These are phyloP conservation scores for Willisornis vidua DNA, from an alignment of 2,113 vertebrate genomes.

Conservation along the genomic window DNA sequence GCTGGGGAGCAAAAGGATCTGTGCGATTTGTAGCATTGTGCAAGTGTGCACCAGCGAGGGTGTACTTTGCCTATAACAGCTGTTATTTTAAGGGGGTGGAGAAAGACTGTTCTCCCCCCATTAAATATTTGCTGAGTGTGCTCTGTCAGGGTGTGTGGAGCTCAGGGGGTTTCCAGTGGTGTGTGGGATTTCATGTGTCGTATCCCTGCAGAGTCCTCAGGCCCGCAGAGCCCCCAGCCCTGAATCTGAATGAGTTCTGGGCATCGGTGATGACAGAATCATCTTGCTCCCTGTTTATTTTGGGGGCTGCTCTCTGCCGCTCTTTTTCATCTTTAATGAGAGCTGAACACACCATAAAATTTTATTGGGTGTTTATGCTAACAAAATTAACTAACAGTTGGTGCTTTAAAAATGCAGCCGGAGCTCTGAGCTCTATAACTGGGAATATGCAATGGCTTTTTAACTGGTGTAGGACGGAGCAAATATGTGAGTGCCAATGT, in stretches of 20 bases:
- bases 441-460: slow-evolving; percentile 24
- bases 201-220: neutral
- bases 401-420: slow-evolving; percentile 26
- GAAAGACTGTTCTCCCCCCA: rapidly evolving
- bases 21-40: neutral
- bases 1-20: neutral
- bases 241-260: neutral
- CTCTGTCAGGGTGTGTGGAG: neutral
- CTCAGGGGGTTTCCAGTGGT: neutral
- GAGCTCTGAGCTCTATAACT: neutral
- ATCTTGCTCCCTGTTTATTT: neutral
- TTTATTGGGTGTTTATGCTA: slow-evolving; percentile 57
- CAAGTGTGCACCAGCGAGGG: neutral
- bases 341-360: slow-evolving; percentile 47
- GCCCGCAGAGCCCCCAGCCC: rapidly evolving
- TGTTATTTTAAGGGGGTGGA: neutral
- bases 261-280: rapidly evolving
- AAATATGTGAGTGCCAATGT: neutral
- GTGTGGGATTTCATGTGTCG: rapidly evolving
- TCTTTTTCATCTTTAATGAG: slow-evolving; percentile 57
- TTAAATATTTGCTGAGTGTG: neutral
- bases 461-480: slow-evolving; percentile 9
- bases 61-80: neutral
- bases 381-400: slow-evolving; percentile 57
- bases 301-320: neutral